Percentiles rank a stretch among this genome's conserved stretches.
Conservation (phyloP, 2,113 vertebrate species). For the Lampris megalopsis region DNA sequence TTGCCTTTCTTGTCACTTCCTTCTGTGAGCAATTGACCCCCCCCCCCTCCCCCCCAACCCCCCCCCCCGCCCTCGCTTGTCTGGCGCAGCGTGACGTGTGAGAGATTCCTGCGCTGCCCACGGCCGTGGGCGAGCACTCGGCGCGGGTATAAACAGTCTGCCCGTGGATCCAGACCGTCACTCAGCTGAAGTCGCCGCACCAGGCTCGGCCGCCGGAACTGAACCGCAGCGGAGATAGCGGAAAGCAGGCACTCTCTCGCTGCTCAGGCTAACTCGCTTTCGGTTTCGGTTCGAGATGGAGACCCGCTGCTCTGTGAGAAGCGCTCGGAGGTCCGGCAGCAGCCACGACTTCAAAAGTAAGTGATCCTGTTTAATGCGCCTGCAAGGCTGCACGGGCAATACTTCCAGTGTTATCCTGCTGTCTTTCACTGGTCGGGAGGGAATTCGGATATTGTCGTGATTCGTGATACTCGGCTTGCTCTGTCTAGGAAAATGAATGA, state of each 20-base stretch:
- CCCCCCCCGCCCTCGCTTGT: slow-evolving; percentile 38
- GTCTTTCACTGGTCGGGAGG: too few relatives aligned
- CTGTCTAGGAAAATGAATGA: too few relatives aligned
- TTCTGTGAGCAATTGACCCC: slow-evolving; percentile 42
- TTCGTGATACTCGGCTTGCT: too few relatives aligned
- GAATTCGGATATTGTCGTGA: too few relatives aligned
- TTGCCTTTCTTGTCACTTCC: slow-evolving; percentile 75
- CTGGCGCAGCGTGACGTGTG: slow-evolving; percentile 70
- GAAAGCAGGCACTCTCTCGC: slow-evolving; percentile 78
- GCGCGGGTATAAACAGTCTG: slow-evolving; percentile 70
- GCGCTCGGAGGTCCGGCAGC: slow-evolving; percentile 46
- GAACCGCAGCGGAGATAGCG: slow-evolving; percentile 85
- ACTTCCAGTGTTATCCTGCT: background rate
- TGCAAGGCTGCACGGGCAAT: background rate
- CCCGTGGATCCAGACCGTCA: slow-evolving; percentile 49
- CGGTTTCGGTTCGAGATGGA: slow-evolving; percentile 84
- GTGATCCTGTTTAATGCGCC: slow-evolving; percentile 32
- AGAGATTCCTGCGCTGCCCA: slow-evolving; percentile 74
- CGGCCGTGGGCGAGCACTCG: slow-evolving; percentile 64
- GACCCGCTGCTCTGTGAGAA: slow-evolving; percentile 63
- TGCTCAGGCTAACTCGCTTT: slow-evolving; percentile 86
- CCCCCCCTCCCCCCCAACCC: slow-evolving; percentile 30
- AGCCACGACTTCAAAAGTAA: slow-evolving; percentile 80
- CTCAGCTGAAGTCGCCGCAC: slow-evolving; percentile 66
- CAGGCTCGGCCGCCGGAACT: slow-evolving; percentile 74